Conservation (phyloP, 2,797 vertebrate species). For the Pipistrellus nathusii region DNA sequence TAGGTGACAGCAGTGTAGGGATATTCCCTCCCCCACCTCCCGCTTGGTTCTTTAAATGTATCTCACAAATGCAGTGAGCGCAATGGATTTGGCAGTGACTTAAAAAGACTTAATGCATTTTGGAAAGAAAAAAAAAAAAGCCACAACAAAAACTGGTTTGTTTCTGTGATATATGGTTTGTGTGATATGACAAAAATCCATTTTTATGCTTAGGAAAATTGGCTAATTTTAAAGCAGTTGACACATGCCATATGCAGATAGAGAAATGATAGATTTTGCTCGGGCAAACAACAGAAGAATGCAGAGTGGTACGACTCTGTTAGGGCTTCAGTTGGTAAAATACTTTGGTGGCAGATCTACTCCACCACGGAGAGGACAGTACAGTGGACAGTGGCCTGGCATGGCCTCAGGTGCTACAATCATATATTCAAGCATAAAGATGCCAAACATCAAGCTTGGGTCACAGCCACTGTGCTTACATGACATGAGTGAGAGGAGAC, state of each 20-base stretch:
- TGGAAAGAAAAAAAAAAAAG: constrained; percentile 48
- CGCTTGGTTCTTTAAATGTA: constrained; percentile 69
- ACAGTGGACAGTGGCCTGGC: not conserved
- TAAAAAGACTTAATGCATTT: constrained; percentile 77
- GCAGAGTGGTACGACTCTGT: constrained; percentile 9
- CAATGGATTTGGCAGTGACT: constrained; percentile 77
- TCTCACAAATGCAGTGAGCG: constrained; percentile 67
- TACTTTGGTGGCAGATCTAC: not conserved
- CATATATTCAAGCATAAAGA: constrained; percentile 26
- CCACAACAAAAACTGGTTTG: constrained; percentile 78
- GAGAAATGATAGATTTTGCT: constrained; percentile 72
- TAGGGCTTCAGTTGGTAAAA: not conserved
- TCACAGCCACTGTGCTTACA: not conserved
- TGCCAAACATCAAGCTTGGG: not conserved
- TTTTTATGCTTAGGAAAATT: constrained; percentile 86
- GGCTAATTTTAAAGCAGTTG: constrained; percentile 87
- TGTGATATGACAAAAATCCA: constrained; percentile 86
- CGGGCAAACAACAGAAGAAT: constrained; percentile 71
- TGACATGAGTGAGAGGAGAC: not conserved
- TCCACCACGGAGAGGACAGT: not conserved
- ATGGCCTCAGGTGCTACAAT: not conserved
- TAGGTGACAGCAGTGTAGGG: constrained; percentile 37
- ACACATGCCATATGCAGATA: constrained; percentile 78
- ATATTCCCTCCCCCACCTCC: not conserved
- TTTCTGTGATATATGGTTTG: constrained; percentile 79